Evolutionary conservation across 2,888 invertebrate species (phyloP).

Genomic region (Ametastegia equiseti): DNA sequence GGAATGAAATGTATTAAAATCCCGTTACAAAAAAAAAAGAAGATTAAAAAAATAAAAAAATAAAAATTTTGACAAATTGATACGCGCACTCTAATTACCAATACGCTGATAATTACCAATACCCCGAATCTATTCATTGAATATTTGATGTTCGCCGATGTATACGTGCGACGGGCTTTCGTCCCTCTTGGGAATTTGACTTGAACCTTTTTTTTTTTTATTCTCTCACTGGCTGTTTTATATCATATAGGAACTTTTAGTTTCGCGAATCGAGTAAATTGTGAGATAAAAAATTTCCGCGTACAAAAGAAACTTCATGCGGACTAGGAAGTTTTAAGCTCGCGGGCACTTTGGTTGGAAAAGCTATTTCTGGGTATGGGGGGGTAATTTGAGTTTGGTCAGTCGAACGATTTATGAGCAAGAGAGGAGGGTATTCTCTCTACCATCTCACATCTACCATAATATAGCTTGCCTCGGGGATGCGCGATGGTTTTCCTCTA

Average conservation of each 20-base stretch:
- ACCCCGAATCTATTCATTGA: neutral
- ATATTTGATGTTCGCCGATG: neutral
- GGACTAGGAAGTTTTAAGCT: neutral
- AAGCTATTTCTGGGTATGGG: neutral
- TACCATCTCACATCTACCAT: too few species aligned
- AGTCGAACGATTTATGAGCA: slow-evolving; percentile 35
- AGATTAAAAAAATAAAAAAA: neutral
- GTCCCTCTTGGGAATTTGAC: slow-evolving; percentile 4
- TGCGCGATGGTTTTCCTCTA: slow-evolving; percentile 28
- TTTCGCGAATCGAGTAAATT: neutral
- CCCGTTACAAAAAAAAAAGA: too few species aligned
- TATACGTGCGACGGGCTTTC: neutral
- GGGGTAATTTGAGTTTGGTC: slow-evolving; percentile 30
- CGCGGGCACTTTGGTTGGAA: neutral
- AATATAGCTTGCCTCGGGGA: slow-evolving; percentile 6
- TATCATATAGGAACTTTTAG: neutral
- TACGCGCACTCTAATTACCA: neutral
- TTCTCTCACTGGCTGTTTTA: neutral
- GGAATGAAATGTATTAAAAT: slow-evolving; percentile 40
- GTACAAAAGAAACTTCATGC: neutral
- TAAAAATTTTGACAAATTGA: slow-evolving; percentile 6
- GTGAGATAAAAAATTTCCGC: neutral
- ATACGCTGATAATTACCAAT: neutral
- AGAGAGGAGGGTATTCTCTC: neutral
- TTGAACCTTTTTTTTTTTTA: neutral